These are phyloP conservation scores for Tamias sibiricus DNA, from an alignment of 2,113 vertebrate species.

Conservation along the genomic window DNA sequence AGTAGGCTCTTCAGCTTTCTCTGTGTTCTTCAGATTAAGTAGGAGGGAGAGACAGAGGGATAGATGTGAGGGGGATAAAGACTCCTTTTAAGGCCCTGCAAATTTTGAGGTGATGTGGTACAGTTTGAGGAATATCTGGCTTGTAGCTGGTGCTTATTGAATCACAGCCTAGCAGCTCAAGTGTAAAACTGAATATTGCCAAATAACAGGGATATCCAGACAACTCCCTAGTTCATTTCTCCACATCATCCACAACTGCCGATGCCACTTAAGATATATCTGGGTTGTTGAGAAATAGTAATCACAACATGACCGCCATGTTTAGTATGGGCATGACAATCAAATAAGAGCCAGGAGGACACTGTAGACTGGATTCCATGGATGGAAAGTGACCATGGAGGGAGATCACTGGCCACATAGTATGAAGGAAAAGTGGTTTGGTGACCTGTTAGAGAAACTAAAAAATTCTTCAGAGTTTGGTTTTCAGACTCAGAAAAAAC, in stretches of 20 bases:
- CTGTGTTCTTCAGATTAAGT: not conserved
- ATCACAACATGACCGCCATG: not conserved
- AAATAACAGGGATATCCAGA: not conserved
- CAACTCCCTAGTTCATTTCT: not conserved
- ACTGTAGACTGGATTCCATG: not conserved
- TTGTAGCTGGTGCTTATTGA: not conserved
- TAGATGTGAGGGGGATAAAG: not conserved
- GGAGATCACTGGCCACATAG: not conserved
- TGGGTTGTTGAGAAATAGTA: not conserved
- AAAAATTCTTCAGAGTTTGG: not conserved
- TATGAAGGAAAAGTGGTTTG: not conserved
- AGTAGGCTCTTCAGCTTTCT: not conserved
- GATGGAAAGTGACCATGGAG: not conserved
- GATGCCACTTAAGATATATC: not conserved
- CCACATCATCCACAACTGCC: not conserved
- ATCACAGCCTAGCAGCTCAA: not conserved
- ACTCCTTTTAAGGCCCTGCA: not conserved
- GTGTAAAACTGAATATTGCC: constrained; percentile 30
- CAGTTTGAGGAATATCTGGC: not conserved
- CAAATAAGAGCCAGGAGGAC: not conserved
- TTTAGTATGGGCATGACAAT: not conserved
- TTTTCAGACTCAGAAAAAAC: not conserved
- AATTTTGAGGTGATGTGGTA: not conserved
- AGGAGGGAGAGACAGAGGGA: too few relatives aligned
- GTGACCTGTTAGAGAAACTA: not conserved